Base-by-base conservation (phyloP, 2,113 vertebrate genomes). In the Cynopterus brachyotis region DNA sequence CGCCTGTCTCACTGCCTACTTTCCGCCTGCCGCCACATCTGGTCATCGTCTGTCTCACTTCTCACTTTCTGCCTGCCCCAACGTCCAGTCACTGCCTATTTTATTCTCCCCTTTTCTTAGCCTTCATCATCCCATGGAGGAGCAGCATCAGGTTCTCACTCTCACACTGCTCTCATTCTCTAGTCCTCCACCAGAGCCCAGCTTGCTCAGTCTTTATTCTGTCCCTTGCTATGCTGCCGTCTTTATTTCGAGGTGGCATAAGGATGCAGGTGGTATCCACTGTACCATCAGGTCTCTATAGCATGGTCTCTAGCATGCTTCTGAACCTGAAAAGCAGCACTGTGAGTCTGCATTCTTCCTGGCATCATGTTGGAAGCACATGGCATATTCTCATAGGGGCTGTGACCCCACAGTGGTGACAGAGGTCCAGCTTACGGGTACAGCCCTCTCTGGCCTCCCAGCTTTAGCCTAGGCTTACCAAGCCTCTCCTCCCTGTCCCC, bases 1-100 rank as follows among this genome's bases (percentile, higher is more conserved):
- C 28, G 13, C 64, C 40, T 6, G 4, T 59, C 73, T 64, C 24
- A 24, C 6, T 62, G 13, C 7, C 22, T 37, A 47, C 12, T 47
- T 47, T 47, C 4, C n/a, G 3, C 53, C 26, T 1, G 5, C 19
- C 28, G 10, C 10, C 45, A 47, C 0, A 0, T 35, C 40, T 4
- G 4, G 20, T 80, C 40, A 30, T 10, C 28, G 13, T 53, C 40
- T 6, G 4, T 59, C 73, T 64, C 24, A 24, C 6, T 62, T 13
- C 7, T 16, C 47, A 47, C 12, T 47, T 47, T 47, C 4, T 9
- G 2, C 55, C 20, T 1, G 7, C 20, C 28, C 16, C 10, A 45
- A 47, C 0, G 0, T 35, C 40, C 6, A 2, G 20, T 81, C 40
- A 30, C 16, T 45, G 20, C 75, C 40, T 6, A 2, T 59, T 62